These are phyloP conservation scores for Lissonota sp. DNA, from an alignment of 2,888 invertebrate genomes.

Conservation along the genomic window DNA sequence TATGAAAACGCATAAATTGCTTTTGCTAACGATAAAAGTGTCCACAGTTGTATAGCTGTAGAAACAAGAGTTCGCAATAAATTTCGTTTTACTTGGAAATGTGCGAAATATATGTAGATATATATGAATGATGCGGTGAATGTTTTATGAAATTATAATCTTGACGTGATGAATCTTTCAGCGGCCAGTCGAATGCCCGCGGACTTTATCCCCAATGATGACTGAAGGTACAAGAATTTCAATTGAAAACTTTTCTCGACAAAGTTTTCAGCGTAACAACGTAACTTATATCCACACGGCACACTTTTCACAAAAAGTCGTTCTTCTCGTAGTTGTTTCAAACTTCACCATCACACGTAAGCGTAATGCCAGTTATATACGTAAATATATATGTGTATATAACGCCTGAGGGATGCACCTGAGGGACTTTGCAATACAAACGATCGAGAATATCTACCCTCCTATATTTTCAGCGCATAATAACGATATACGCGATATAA, in stretches of 20 bases:
- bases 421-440: constrained; percentile 5
- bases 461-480: constrained; percentile 17
- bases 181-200: not conserved
- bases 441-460: constrained; percentile 5
- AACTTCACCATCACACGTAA: constrained; percentile 28
- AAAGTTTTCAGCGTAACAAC: constrained; percentile 1
- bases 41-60: not conserved
- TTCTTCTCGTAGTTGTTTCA: constrained; percentile 24
- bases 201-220: not conserved
- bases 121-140: not conserved
- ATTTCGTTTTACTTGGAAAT: constrained; percentile 18
- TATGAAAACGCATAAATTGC: not conserved
- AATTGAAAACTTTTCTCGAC: constrained; percentile 25
- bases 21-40: not conserved
- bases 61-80: not conserved
- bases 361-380: not conserved
- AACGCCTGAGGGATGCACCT: not conserved
- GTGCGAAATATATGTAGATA: not conserved
- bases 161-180: constrained; percentile 12
- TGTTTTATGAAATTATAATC: constrained; percentile 18
- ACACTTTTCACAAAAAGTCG: constrained; percentile 1
- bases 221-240: constrained; percentile 14
- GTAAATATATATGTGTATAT: not conserved
- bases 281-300: not conserved
- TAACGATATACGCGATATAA: not conserved